Conservation (phyloP, 2,797 vertebrate species). For the Pipistrellus pipistrellus region DNA sequence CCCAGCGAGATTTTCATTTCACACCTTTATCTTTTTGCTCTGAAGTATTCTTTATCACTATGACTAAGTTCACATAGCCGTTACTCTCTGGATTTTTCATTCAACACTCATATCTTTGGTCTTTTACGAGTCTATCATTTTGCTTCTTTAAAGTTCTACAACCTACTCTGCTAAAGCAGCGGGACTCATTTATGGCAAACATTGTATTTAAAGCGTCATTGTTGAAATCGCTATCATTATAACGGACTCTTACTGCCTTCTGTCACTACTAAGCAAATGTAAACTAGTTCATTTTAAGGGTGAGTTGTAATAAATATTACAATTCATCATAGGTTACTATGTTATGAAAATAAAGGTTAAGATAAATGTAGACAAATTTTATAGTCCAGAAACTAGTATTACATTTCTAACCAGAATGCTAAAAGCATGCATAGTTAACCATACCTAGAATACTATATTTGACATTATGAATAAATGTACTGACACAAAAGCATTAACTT, state of each 20-base stretch:
- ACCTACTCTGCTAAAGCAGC: slow-evolving; percentile 64
- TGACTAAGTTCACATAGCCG: slow-evolving; percentile 1
- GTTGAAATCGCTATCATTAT: slow-evolving; percentile 49
- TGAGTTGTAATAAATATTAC: slow-evolving; percentile 47
- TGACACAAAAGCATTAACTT: slow-evolving; percentile 63
- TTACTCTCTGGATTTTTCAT: slow-evolving; percentile 54
- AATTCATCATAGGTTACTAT: slow-evolving; percentile 24
- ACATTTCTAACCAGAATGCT: slow-evolving; percentile 41
- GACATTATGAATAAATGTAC: slow-evolving; percentile 59
- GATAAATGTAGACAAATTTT: slow-evolving; percentile 72
- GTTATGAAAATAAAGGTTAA: slow-evolving; percentile 39
- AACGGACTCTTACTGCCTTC: slow-evolving; percentile 52
- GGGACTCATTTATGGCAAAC: neutral
- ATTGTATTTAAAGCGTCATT: slow-evolving; percentile 36
- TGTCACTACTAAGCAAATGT: slow-evolving; percentile 67
- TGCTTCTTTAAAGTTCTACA: slow-evolving; percentile 51
- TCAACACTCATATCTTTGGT: neutral
- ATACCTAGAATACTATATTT: slow-evolving; percentile 52
- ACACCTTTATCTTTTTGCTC: slow-evolving; percentile 24
- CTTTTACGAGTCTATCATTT: slow-evolving; percentile 42
- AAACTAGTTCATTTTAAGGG: slow-evolving; percentile 54
- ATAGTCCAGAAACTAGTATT: slow-evolving; percentile 51
- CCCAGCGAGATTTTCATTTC: slow-evolving; percentile 46
- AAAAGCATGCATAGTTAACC: slow-evolving; percentile 68
- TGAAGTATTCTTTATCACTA: slow-evolving; percentile 31